Percentiles rank a stretch among this genome's conserved stretches.
Evolutionary conservation across 2,797 vertebrate genomes (phyloP).

Genomic region (Natrix natrix): DNA sequence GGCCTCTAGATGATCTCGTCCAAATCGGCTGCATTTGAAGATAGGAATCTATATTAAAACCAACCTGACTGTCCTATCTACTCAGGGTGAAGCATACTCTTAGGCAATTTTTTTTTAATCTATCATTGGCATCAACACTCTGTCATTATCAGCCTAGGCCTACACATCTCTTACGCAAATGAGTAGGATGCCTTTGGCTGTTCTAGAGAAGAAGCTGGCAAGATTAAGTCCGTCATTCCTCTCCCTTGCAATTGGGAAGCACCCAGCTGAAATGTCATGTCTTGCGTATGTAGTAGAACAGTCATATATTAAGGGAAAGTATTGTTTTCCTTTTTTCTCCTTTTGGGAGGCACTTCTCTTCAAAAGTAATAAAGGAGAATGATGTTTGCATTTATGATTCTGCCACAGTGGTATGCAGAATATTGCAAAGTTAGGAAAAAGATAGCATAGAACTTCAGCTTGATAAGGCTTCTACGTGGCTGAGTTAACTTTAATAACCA

Average conservation of each 20-base stretch:
- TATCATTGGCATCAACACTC: slow-evolving; percentile 26
- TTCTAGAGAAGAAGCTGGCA: slow-evolving; percentile 22
- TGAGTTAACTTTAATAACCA: background rate
- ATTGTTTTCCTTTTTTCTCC: background rate
- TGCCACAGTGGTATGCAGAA: background rate
- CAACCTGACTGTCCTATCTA: background rate
- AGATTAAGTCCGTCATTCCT: background rate
- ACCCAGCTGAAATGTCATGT: slow-evolving; percentile 10
- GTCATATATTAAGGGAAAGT: background rate
- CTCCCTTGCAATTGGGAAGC: background rate
- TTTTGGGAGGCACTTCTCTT: background rate
- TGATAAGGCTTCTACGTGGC: background rate
- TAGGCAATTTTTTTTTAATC: slow-evolving; percentile 33
- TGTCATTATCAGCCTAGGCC: slow-evolving; percentile 20
- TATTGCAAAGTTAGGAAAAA: slow-evolving; percentile 4
- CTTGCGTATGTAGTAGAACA: background rate
- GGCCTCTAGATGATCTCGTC: background rate
- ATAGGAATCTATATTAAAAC: background rate
- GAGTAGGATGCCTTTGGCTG: slow-evolving; percentile 44
- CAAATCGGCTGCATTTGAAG: slow-evolving; percentile 13
- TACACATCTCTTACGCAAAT: slow-evolving; percentile 15
- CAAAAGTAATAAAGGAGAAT: slow-evolving; percentile 12
- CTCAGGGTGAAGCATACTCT: background rate
- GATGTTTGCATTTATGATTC: background rate
- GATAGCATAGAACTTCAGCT: background rate